Conservation (phyloP, 2,113 vertebrate species). For the Pachyramphus minor region DNA sequence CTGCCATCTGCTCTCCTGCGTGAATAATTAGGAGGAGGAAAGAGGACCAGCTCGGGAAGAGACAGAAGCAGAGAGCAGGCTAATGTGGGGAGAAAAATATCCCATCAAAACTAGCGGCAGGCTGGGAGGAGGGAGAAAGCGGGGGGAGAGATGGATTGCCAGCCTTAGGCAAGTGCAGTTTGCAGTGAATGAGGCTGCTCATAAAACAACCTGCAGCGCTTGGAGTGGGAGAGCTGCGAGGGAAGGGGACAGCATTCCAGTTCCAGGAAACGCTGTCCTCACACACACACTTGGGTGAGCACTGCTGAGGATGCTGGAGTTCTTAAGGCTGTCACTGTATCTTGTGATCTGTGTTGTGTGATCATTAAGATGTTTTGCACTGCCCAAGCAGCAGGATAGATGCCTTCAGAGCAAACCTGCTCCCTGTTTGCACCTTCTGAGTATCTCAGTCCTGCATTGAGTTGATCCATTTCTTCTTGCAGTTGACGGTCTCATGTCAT, state of each 20-base stretch:
- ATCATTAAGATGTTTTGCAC: background rate
- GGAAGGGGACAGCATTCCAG: accelerated
- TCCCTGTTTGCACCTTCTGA: background rate
- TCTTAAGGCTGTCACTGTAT: background rate
- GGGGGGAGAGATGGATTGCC: background rate
- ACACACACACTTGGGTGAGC: accelerated
- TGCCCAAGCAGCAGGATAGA: background rate
- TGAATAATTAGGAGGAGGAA: constrained; percentile 28
- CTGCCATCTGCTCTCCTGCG: constrained; percentile 50
- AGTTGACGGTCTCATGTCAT: background rate
- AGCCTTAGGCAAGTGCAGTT: background rate
- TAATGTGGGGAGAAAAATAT: background rate
- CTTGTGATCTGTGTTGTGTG: background rate
- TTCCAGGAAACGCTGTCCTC: background rate
- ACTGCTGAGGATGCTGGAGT: background rate
- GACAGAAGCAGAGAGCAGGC: background rate
- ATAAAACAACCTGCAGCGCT: background rate
- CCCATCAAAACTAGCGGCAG: background rate
- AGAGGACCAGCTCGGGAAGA: background rate
- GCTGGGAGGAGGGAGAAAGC: background rate
- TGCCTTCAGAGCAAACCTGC: background rate
- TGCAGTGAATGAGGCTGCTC: background rate
- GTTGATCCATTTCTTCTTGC: background rate
- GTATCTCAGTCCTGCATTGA: background rate
- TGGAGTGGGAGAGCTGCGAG: background rate